These are phyloP conservation scores for Characodon lateralis DNA, from an alignment of 2,797 vertebrate species.

Conservation along the genomic window DNA sequence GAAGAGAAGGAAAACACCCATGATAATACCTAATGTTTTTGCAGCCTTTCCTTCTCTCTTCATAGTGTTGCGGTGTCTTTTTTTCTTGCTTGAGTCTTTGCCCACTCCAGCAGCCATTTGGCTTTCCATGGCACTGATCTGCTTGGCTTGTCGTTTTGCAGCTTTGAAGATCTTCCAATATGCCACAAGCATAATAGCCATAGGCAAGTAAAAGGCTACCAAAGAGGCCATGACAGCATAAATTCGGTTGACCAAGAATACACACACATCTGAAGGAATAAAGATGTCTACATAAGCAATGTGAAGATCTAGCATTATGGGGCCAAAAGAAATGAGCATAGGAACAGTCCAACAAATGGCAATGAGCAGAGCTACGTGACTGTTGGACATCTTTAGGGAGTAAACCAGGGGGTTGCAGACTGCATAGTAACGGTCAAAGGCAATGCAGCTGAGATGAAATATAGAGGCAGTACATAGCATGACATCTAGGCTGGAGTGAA, in stretches of 20 bases:
- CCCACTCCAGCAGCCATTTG: conserved; percentile 78
- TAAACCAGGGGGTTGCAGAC: conserved; percentile 83
- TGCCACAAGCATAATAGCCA: conserved; percentile 81
- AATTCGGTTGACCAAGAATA: conserved; percentile 80
- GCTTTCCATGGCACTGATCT: conserved; percentile 83
- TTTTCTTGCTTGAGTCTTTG: conserved; percentile 79
- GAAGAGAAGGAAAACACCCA: conserved; percentile 84
- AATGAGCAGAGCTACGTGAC: conserved; percentile 75
- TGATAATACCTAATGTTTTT: conserved; percentile 85
- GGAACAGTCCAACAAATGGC: conserved; percentile 81
- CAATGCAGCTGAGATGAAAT: conserved; percentile 86
- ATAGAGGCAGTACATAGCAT: conserved; percentile 88
- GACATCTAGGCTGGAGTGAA: conserved; percentile 86
- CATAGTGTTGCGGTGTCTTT: conserved; percentile 77
- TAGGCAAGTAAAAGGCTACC: conserved; percentile 84
- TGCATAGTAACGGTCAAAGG: conserved; percentile 85
- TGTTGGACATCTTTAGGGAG: conserved; percentile 79
- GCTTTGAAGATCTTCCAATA: conserved; percentile 86
- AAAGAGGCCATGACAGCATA: conserved; percentile 83
- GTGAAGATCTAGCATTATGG: conserved; percentile 82
- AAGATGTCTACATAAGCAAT: conserved; percentile 64
- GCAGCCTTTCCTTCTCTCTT: conserved; percentile 82
- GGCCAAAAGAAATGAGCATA: conserved; percentile 82
- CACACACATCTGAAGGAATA: conserved; percentile 73
- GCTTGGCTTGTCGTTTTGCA: conserved; percentile 82